phyloP scores from a whole-genome alignment of 1,140 invertebrate species.

The Nymphalis io region DNA sequence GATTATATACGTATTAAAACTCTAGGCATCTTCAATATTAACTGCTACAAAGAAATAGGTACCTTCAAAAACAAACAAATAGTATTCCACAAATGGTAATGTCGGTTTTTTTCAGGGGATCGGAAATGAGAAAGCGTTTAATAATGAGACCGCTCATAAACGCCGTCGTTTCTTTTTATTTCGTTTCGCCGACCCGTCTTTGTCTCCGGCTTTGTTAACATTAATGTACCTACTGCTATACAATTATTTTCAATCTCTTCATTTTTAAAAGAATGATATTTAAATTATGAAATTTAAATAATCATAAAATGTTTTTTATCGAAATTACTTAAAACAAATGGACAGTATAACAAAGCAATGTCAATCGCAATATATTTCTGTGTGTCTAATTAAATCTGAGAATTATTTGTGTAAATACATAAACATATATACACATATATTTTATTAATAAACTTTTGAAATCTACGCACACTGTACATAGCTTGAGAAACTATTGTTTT shows the following conservation, averaged over 20 bases:
- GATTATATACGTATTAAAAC: constrained; percentile 8
- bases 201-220: constrained; percentile 46
- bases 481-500: no score
- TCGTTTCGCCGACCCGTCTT: constrained; percentile 46
- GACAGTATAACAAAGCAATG: no score
- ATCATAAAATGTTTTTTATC: not conserved
- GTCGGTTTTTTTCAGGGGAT: constrained; percentile 47
- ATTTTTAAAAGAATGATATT: not conserved
- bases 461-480: no score
- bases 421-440: no score
- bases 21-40: constrained; percentile 20
- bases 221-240: constrained; percentile 24
- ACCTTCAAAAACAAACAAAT: constrained; percentile 45
- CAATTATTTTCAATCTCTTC: constrained; percentile 8
- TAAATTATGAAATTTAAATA: not conserved
- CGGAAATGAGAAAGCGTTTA: constrained; percentile 59
- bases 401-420: no score
- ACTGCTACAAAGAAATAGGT: constrained; percentile 32
- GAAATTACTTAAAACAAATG: no score
- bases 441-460: no score
- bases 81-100: constrained; percentile 50
- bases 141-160: constrained; percentile 63
- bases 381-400: no score
- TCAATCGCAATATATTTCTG: no score
- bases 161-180: constrained; percentile 59